Base-by-base conservation (phyloP, 2,797 vertebrate species). In the Orientallactaga sibirica region DNA sequence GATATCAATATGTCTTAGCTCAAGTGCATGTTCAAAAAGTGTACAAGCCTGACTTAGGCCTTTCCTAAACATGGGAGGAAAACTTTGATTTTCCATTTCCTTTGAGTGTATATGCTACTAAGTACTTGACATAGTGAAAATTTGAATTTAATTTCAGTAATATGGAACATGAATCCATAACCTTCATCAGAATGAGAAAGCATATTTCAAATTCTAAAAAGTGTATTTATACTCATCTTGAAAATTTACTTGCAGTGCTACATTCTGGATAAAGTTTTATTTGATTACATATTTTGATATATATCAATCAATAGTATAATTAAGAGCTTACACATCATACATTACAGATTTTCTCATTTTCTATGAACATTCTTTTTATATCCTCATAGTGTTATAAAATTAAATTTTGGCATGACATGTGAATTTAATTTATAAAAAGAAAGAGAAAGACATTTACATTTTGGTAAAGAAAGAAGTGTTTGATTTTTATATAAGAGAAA, bases 221-320 rank as follows among this genome's bases (percentile, higher is more conserved):
- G n/a, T 68, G 68, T 52, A 71, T n/a, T 78, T 8, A 61, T 48
- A 22, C 29, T 64, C 58, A 43, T 55, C 11, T 55, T 48, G 9
- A 90, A 92, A 86, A 78, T 79, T 70, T 70, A 1, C 2, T 91
- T 78, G 18, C 83, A 29, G 77, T 80, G 16, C 3, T 85, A 77
- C 22, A 76, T 83, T 82, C 41, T 82, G 12, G 25, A 33, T 88
- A 61, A 92, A 79, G 75, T 82, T 93, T 20, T 5, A 80, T 84
- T 90, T 81, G 73, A 12, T 86, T 64, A 61, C 66, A 52, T 61
- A 43, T 91, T 86, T 95, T 76, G 81, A 80, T 73, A 89, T 86
- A 62, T 19, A 66, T 2, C 22, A 3, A 73, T 48, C 41, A 88
- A 58, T 82, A 19, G 71, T 79, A 29, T 1, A 64, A 33, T 62